Evolutionary conservation across 2,113 vertebrate genomes (phyloP).

Genomic region (Megaptera novaeangliae): DNA sequence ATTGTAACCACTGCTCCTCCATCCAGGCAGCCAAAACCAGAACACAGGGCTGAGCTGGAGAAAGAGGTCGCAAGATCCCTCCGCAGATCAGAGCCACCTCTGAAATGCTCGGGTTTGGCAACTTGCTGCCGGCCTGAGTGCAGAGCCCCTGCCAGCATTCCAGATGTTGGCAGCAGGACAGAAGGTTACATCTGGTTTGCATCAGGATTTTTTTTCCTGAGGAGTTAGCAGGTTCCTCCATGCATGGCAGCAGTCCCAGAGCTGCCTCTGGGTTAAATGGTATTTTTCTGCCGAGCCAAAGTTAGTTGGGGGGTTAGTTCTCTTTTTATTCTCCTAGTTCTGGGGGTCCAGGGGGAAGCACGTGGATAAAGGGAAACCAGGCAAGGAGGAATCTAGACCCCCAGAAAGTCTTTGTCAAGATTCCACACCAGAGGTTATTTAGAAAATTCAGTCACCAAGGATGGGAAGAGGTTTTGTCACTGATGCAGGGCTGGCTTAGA

Average conservation of each 20-base stretch:
- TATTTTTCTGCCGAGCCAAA: constrained; percentile 57
- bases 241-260: constrained; percentile 62
- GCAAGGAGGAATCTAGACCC: not conserved
- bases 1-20: not conserved
- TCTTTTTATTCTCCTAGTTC: constrained; percentile 30
- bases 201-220: constrained; percentile 67
- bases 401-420: constrained; percentile 16
- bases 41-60: not conserved
- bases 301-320: not conserved
- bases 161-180: constrained; percentile 75
- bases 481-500: not conserved
- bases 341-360: not conserved
- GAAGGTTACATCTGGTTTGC: constrained; percentile 75
- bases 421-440: not conserved
- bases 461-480: constrained; percentile 28
- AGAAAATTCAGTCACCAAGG: constrained; percentile 10
- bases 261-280: constrained; percentile 69
- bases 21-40: not conserved
- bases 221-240: constrained; percentile 72
- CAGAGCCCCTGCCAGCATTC: constrained; percentile 62
- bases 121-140: not conserved
- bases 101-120: constrained; percentile 55
- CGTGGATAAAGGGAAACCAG: not conserved
- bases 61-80: not conserved
- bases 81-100: constrained; percentile 31